These are phyloP conservation scores for Pluvialis apricaria DNA, from an alignment of 2,113 vertebrate species.

Conservation along the genomic window DNA sequence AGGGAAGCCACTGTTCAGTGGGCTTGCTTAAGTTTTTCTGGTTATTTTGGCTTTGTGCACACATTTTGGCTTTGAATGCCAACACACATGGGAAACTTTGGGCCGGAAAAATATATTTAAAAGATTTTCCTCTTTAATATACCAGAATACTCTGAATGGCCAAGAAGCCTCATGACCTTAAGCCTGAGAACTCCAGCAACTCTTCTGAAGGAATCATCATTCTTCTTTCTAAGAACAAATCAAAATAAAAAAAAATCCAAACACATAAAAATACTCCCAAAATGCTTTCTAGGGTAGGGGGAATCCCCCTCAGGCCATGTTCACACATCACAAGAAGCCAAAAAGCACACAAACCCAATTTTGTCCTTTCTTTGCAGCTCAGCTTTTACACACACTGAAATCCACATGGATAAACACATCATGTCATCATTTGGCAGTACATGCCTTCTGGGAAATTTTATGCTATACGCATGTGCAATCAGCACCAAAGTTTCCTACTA, in stretches of 20 bases:
- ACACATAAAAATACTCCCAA: neutral
- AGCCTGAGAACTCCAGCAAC: neutral
- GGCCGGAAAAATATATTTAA: neutral
- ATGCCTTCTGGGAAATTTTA: neutral
- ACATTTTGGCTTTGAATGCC: neutral
- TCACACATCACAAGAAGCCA: neutral
- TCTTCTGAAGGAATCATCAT: neutral
- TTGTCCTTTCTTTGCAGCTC: slow-evolving; percentile 7
- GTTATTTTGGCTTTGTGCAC: neutral
- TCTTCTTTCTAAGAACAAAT: neutral
- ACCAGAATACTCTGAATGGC: neutral
- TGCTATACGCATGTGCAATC: neutral
- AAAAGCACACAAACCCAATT: neutral
- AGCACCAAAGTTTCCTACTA: neutral
- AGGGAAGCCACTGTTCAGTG: neutral
- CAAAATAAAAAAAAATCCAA: neutral
- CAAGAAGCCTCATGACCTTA: neutral
- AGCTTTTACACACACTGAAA: neutral
- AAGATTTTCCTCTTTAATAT: neutral
- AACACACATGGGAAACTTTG: neutral
- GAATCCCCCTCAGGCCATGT: neutral
- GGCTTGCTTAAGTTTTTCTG: neutral
- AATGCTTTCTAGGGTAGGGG: neutral
- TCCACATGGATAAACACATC: neutral
- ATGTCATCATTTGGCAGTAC: neutral